These are phyloP conservation scores for Karalla daura DNA, from an alignment of 2,797 vertebrate genomes.

Conservation along the genomic window DNA sequence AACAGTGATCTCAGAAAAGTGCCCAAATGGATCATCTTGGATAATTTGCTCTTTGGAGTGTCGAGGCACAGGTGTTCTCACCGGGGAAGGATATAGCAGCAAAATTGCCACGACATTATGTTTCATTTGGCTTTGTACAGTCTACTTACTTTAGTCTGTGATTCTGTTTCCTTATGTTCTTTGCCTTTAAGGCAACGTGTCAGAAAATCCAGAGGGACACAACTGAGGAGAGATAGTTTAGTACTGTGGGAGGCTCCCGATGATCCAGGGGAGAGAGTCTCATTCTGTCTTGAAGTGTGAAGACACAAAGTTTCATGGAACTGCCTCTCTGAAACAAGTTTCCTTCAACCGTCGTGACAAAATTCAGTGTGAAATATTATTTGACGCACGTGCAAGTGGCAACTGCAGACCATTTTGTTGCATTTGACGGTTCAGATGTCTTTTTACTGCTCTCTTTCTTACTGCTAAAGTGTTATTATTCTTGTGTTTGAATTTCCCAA, in stretches of 20 bases:
- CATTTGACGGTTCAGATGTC: slow-evolving; percentile 3
- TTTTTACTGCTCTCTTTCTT: slow-evolving; percentile 8
- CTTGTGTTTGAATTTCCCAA: neutral
- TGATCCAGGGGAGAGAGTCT: slow-evolving; percentile 12
- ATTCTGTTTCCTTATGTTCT: neutral
- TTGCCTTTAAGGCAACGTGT: neutral
- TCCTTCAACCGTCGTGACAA: neutral
- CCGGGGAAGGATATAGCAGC: slow-evolving; percentile 15
- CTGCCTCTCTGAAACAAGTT: slow-evolving; percentile 24
- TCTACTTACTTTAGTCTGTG: neutral
- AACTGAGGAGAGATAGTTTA: neutral
- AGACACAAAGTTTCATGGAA: slow-evolving; percentile 9
- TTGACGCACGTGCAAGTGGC: slow-evolving; percentile 12
- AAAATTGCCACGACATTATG: slow-evolving; percentile 10
- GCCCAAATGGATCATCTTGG: slow-evolving; percentile 59
- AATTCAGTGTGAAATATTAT: slow-evolving; percentile 18
- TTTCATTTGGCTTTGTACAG: neutral
- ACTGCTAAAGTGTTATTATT: neutral
- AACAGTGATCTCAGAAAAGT: slow-evolving; percentile 62
- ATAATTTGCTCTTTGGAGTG: slow-evolving; percentile 53
- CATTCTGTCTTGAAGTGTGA: neutral
- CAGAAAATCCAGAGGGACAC: neutral
- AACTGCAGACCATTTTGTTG: neutral
- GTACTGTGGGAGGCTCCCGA: neutral
- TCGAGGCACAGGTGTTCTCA: slow-evolving; percentile 30